Percentiles rank a stretch among this genome's conserved stretches.
Conservation (phyloP, 2,113 vertebrate genomes). For the Pungitius pungitius region DNA sequence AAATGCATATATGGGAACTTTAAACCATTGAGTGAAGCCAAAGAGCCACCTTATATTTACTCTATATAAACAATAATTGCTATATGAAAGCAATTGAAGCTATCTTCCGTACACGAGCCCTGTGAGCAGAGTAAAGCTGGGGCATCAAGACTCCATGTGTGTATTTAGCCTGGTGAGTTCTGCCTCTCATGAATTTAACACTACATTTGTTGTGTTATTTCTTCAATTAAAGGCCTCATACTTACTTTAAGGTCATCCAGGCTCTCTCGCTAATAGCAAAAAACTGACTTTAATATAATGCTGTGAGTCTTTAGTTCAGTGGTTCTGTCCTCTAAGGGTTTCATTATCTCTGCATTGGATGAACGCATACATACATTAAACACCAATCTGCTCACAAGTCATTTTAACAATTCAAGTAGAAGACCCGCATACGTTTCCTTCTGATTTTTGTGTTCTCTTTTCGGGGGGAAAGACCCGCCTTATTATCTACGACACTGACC, state of each 20-base stretch:
- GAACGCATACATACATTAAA: constrained; percentile 29
- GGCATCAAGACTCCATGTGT: neutral
- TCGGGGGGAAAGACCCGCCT: constrained; percentile 14
- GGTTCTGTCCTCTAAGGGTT: constrained; percentile 5
- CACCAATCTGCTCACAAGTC: constrained; percentile 21
- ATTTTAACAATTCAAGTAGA: constrained; percentile 31
- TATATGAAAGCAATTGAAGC: neutral
- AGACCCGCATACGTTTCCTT: constrained; percentile 9
- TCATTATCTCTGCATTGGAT: constrained; percentile 27
- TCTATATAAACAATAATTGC: neutral
- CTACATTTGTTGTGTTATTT: neutral
- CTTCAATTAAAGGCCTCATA: neutral
- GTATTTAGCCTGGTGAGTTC: neutral
- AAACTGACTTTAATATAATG: neutral
- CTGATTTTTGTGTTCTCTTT: constrained; percentile 23
- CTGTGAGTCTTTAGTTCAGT: neutral
- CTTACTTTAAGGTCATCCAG: neutral
- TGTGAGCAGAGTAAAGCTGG: neutral
- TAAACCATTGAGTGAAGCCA: constrained; percentile 11
- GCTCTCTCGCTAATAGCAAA: neutral
- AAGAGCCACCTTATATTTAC: neutral
- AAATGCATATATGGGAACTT: neutral
- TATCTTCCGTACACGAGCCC: neutral
- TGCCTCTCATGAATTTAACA: neutral
- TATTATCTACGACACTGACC: constrained; percentile 46